Evolutionary conservation across 2,113 vertebrate species (phyloP).

Genomic region (Cercocebus atys): DNA sequence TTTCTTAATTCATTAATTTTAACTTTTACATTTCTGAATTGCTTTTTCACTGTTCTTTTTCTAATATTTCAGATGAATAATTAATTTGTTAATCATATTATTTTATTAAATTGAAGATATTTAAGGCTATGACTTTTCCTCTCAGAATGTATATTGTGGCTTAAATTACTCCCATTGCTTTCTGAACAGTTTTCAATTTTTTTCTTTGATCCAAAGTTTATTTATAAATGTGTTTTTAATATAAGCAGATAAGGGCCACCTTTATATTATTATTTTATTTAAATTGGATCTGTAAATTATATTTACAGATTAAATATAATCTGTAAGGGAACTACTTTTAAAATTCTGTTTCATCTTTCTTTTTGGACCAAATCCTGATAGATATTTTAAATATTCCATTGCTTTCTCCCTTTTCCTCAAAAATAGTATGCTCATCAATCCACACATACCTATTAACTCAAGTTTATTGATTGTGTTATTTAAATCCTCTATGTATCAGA

Average conservation of each 20-base stretch:
- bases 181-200: constrained; percentile 18
- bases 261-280: constrained; percentile 32
- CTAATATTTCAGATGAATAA: background rate
- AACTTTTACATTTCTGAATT: background rate
- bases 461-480: constrained; percentile 8
- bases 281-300: background rate
- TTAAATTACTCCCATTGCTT: background rate
- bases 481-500: background rate
- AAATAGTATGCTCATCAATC: background rate
- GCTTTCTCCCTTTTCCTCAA: background rate
- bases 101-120: background rate
- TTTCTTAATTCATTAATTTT: background rate
- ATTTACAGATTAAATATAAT: background rate
- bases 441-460: constrained; percentile 20
- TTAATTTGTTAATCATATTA: constrained; percentile 5
- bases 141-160: background rate
- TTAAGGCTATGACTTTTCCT: constrained; percentile 16
- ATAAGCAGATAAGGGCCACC: background rate
- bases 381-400: constrained; percentile 15
- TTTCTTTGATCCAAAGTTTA: background rate
- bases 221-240: constrained; percentile 3
- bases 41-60: background rate
- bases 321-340: background rate
- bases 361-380: background rate
- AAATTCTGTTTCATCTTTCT: constrained; percentile 9